Conservation (phyloP, 2,797 vertebrate species). For the Danio tinwini region DNA sequence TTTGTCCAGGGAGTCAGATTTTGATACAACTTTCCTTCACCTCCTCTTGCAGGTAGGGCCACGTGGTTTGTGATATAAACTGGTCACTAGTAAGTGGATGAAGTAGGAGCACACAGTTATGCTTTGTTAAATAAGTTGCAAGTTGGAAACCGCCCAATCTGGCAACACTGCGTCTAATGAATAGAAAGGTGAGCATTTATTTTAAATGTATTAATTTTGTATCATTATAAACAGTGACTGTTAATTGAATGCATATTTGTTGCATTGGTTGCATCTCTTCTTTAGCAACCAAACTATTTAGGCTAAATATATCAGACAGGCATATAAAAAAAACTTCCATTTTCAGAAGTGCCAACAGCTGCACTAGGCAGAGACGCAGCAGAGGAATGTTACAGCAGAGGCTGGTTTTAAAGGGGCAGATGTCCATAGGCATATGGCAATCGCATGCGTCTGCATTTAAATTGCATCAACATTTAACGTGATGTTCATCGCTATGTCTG, state of each 20-base stretch:
- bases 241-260: background rate
- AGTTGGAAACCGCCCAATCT: too few relatives aligned
- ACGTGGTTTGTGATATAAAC: too few relatives aligned
- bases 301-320: constrained; percentile 22
- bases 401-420: constrained; percentile 43
- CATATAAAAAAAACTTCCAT: constrained; percentile 26
- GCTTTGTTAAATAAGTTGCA: too few relatives aligned
- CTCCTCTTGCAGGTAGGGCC: too few relatives aligned
- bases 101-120: too few relatives aligned
- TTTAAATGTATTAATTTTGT: background rate
- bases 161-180: too few relatives aligned
- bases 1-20: too few relatives aligned
- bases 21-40: too few relatives aligned
- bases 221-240: background rate
- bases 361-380: constrained; percentile 58
- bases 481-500: constrained; percentile 60
- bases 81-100: too few relatives aligned
- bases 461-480: constrained; percentile 36
- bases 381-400: constrained; percentile 58
- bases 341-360: constrained; percentile 69
- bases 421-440: constrained; percentile 63
- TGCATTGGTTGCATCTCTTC: background rate
- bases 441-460: constrained; percentile 39
- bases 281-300: constrained; percentile 22
- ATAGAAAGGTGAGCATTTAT: background rate